Evolutionary conservation across 2,797 vertebrate genomes (phyloP), one percentile per base, ranked within the genome.

Genomic region (Podargus strigoides): DNA sequence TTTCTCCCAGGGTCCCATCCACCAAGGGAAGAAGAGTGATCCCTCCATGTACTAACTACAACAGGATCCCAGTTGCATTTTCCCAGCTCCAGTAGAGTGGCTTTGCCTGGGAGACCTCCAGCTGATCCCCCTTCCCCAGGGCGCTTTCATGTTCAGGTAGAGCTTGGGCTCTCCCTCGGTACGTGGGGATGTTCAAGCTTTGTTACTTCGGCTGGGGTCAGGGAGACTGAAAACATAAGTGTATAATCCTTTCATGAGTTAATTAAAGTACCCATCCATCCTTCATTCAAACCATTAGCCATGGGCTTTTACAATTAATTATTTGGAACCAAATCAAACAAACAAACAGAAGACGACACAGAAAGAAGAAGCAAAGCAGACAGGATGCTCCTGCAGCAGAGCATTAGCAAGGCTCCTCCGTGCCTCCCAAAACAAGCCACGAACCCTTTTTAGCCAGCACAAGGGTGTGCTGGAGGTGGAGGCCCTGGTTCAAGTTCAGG

Each of bases 251-350:
- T 63, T 74, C 94, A 75, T 39, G 6, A 96, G 85, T 78, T 93
- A 91, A 96, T 95, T 95, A 95, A 88, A 94, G 87, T 42, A 62
- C 85, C 89, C 87, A 84, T 81, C 91, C 91, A 39, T 41, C 95
- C 93, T 94, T 63, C 89, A 49, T 70, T 87, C 90, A 86, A 95
- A 70, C 90, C 90, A 93, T 93, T 96, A 87, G 87, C 87, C 84
- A 90, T 32, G 90, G 89, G 41, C 68, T 58, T 89, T 83, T 91
- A 68, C 83, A 89, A 93, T 93, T 96, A 94, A 95, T 96, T 95
- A 78, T 89, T 95, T 95, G 94, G 88, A 96, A 95, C 60, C 72
- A 47, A 95, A 93, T 93, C 91, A 96, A 95, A 94, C 91, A 92
- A 92, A 94, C 82, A 82, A 80, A 86, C 44, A 90, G 92, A 50